Conservation (phyloP, 2,888 invertebrate genomes). For the Orthonevra nobilis region DNA sequence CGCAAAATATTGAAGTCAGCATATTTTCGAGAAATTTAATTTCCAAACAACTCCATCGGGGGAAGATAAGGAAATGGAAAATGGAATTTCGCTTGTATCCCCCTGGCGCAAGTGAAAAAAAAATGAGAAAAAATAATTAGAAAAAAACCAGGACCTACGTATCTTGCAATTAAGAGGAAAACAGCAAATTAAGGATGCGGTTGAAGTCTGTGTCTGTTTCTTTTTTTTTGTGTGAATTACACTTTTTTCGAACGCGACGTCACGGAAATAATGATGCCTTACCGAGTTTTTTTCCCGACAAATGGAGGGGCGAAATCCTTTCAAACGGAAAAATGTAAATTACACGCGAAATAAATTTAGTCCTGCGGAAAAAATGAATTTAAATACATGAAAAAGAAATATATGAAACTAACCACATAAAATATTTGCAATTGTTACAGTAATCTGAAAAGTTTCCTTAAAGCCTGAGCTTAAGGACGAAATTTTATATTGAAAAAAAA, state of each 20-base stretch:
- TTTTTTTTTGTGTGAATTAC: too few relatives aligned
- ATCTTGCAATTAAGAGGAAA: constrained; percentile 67
- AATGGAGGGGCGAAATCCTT: constrained; percentile 50
- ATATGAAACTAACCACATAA: constrained; percentile 37
- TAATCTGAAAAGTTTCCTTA: constrained; percentile 7
- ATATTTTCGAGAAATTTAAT: constrained; percentile 46
- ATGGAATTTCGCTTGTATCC: constrained; percentile 52
- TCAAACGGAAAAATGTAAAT: constrained; percentile 66
- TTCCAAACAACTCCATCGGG: too few relatives aligned
- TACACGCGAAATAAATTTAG: constrained; percentile 65
- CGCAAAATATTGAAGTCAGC: constrained; percentile 58
- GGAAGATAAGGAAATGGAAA: constrained; percentile 52
- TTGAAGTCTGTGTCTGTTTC: too few relatives aligned
- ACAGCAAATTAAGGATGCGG: constrained; percentile 68
- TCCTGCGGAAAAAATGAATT: constrained; percentile 58
- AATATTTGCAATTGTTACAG: neutral
- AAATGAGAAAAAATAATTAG: constrained; percentile 14
- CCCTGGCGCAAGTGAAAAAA: neutral
- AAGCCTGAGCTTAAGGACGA: neutral
- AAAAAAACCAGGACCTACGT: constrained; percentile 42
- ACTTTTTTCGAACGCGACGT: constrained; percentile 37
- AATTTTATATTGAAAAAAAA: too few relatives aligned
- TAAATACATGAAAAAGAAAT: constrained; percentile 19
- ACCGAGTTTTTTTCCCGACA: constrained; percentile 17
- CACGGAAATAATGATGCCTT: constrained; percentile 61